Evolutionary conservation across 2,888 invertebrate species (phyloP).

Genomic region (Anoplius nigerrimus): DNA sequence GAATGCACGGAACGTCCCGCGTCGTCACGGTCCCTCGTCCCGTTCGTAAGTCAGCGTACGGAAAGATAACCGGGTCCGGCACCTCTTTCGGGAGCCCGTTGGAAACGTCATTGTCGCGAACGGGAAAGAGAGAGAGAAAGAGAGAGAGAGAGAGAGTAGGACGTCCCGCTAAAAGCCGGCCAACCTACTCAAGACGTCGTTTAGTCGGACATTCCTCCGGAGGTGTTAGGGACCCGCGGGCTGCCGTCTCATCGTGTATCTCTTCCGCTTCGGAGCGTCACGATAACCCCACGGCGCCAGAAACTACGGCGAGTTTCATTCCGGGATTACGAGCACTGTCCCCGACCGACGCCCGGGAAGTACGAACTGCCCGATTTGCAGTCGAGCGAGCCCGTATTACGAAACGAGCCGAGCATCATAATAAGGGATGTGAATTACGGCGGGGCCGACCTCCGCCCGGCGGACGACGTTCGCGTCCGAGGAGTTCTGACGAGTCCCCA

Average conservation of each 20-base stretch:
- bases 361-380: slow-evolving; percentile 31
- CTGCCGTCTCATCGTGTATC: slow-evolving; percentile 57
- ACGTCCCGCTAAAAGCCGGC: too few relatives aligned
- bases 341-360: slow-evolving; percentile 29
- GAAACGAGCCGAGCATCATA: slow-evolving; percentile 52
- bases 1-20: too few relatives aligned
- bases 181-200: slow-evolving; percentile 47
- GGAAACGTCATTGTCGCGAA: neutral
- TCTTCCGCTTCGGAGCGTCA: slow-evolving; percentile 62
- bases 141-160: slow-evolving; percentile 37
- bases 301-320: slow-evolving; percentile 63
- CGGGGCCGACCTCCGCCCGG: neutral
- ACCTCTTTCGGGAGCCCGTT: too few relatives aligned
- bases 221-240: slow-evolving; percentile 43
- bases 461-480: slow-evolving; percentile 25
- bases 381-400: slow-evolving; percentile 20
- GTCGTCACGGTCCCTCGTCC: too few relatives aligned
- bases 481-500: slow-evolving; percentile 28
- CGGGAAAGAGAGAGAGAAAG: neutral
- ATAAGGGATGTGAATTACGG: slow-evolving; percentile 56
- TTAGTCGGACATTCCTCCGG: slow-evolving; percentile 55
- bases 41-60: too few relatives aligned
- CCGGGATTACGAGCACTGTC: slow-evolving; percentile 57
- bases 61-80: too few relatives aligned
- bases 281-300: slow-evolving; percentile 49